Evolutionary conservation across 2,113 vertebrate species (phyloP), one percentile per base, ranked within the genome.

Genomic region (Beaufortia kweichowensis): DNA sequence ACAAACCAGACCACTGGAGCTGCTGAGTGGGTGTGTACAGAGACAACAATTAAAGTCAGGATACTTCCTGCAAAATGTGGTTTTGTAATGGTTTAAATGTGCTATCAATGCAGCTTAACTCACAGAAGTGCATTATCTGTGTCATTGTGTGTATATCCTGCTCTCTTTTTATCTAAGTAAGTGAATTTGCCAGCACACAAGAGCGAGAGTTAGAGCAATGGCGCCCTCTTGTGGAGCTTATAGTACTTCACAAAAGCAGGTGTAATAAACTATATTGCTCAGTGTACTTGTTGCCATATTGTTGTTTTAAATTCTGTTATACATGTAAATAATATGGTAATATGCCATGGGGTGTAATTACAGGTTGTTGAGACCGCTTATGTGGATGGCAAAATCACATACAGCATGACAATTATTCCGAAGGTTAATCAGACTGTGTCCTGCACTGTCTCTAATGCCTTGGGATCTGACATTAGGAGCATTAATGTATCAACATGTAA

Each of bases 401-500:
- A 96, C 87, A 95, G 87, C 91, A 93, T 98, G 86, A 83, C 89
- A 75, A 93, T 98, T 75, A 87, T 91, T 86, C 95, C 96, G 1
- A 91, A 92, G 74, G 93, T 91, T 64, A 98, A 98, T 82, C 91
- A 96, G 81, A 96, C 94, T 41, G 90, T 97, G 88, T 93, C 90
- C 77, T 98, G 97, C 85, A 92, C 88, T 72, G 95, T 95, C 88
- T 92, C 89, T 91, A 98, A 98, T 88, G 78, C 89, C 65, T 91
- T 96, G 85, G 96, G 96, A 77, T 83, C 75, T 80, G 92, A 91
- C 80, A 88, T 89, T 83, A 91, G 78, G 80, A 89, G 87, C 83
- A 90, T 98, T 87, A 93, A 94, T 53, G 94, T 98, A 77, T 96
- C 94, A 67, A 92, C 95, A 78, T 89, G 97, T 98, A 92, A 97